phyloP scores from a whole-genome alignment of 2,113 vertebrate species.

The Brachypodius melanocephalos region DNA sequence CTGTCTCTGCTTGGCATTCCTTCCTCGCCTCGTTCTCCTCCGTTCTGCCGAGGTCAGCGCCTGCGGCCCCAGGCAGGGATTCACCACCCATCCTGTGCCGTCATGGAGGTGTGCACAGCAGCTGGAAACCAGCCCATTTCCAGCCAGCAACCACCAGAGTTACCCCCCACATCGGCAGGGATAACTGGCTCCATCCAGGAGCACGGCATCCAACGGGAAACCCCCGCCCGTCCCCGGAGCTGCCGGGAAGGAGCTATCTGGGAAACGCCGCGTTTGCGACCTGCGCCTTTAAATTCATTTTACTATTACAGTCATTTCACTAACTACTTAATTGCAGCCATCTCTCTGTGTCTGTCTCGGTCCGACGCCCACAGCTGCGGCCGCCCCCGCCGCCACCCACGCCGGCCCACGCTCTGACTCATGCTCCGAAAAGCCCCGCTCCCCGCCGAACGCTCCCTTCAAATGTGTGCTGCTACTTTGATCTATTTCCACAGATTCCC shows the following conservation, averaged over 20 bases:
- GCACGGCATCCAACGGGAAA: background rate
- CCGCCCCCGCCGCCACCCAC: slow-evolving; percentile 61
- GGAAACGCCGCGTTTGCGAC: background rate
- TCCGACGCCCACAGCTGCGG: slow-evolving; percentile 73
- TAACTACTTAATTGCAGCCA: slow-evolving; percentile 66
- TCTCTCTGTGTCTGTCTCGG: slow-evolving; percentile 67
- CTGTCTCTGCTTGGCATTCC: background rate
- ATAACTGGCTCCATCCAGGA: background rate
- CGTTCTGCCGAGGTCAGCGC: background rate
- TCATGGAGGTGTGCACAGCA: accelerated
- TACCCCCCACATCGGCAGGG: background rate
- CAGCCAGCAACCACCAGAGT: background rate
- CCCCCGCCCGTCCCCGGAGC: background rate
- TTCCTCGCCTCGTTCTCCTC: background rate
- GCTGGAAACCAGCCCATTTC: background rate
- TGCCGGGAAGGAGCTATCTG: background rate
- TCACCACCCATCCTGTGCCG: accelerated
- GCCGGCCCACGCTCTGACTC: slow-evolving; percentile 67
- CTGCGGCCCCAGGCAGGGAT: accelerated
- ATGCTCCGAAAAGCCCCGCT: slow-evolving; percentile 53
- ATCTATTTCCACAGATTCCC: slow-evolving; percentile 69
- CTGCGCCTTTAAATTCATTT: slow-evolving; percentile 61
- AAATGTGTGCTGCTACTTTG: slow-evolving; percentile 60
- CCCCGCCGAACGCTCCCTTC: slow-evolving; percentile 51
- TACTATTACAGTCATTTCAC: slow-evolving; percentile 59